Conservation (phyloP, 1,140 invertebrate genomes). For the Notospermus geniculatus region DNA sequence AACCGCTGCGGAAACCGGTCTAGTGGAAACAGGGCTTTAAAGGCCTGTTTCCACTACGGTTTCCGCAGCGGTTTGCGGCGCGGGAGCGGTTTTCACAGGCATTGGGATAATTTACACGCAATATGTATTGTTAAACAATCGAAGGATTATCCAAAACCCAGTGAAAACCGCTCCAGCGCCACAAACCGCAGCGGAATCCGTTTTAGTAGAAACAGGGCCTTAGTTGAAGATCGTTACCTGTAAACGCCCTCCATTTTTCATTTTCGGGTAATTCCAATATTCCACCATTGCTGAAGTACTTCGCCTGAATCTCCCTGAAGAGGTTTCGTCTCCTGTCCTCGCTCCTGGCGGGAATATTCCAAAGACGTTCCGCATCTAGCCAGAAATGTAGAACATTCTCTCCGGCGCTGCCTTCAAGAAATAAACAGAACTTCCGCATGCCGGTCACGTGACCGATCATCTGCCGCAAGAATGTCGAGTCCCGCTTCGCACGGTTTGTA, state of each 20-base stretch:
- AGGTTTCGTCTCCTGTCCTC: background rate
- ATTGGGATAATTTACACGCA: too few species aligned
- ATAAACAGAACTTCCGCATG: conserved; percentile 31
- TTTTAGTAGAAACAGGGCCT: too few species aligned
- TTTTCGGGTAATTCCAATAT: conserved; percentile 1
- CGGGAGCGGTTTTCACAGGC: too few species aligned
- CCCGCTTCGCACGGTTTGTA: background rate
- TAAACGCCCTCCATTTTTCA: conserved; percentile 3
- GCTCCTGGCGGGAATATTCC: background rate
- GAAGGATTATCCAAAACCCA: too few species aligned
- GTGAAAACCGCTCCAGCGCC: too few species aligned
- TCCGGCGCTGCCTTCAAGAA: conserved; percentile 4
- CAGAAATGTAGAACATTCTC: background rate
- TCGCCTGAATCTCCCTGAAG: background rate
- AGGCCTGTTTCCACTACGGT: too few species aligned
- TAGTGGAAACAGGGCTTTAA: too few species aligned
- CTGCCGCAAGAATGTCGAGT: conserved; percentile 5
- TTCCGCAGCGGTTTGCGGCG: too few species aligned
- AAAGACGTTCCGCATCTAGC: conserved; percentile 9
- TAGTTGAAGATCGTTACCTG: background rate
- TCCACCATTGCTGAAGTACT: background rate
- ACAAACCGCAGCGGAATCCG: too few species aligned
- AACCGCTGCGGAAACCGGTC: too few species aligned
- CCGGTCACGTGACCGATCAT: conserved; percentile 29
- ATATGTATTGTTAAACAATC: too few species aligned